Evolutionary conservation across 2,888 invertebrate species (phyloP).

Genomic region (Phortica okadai): DNA sequence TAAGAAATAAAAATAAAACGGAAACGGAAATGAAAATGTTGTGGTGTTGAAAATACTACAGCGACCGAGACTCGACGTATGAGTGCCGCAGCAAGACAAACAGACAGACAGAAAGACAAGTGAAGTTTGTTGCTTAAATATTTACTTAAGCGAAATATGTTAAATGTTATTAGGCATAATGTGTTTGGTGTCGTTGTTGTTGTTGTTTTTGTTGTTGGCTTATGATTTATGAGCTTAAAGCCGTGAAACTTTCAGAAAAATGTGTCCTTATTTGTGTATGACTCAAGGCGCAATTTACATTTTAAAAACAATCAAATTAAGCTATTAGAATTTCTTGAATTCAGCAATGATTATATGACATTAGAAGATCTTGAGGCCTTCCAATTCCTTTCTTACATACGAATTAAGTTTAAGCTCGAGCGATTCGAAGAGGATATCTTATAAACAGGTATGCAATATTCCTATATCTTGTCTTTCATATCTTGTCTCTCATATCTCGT

Average conservation of each 20-base stretch:
- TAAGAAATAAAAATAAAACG: slow-evolving; percentile 70
- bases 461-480: no score
- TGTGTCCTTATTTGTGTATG: neutral
- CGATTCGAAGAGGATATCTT: no score
- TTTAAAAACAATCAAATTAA: no score
- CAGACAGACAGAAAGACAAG: slow-evolving; percentile 32
- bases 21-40: slow-evolving; percentile 64
- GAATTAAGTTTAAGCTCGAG: no score
- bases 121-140: slow-evolving; percentile 64
- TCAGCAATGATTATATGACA: no score
- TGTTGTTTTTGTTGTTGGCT: slow-evolving; percentile 32
- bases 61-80: neutral
- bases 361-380: no score
- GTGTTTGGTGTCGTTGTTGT: slow-evolving; percentile 37
- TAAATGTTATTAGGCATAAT: slow-evolving; percentile 65
- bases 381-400: no score
- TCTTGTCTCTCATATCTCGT: no score
- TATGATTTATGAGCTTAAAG: slow-evolving; percentile 67
- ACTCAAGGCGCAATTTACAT: no score
- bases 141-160: slow-evolving; percentile 70
- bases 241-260: neutral
- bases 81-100: slow-evolving; percentile 5
- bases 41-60: slow-evolving; percentile 29
- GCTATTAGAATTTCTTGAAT: no score
- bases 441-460: no score